phyloP scores from a whole-genome alignment of 2,888 invertebrate species.

The Matsumyia berberina region DNA sequence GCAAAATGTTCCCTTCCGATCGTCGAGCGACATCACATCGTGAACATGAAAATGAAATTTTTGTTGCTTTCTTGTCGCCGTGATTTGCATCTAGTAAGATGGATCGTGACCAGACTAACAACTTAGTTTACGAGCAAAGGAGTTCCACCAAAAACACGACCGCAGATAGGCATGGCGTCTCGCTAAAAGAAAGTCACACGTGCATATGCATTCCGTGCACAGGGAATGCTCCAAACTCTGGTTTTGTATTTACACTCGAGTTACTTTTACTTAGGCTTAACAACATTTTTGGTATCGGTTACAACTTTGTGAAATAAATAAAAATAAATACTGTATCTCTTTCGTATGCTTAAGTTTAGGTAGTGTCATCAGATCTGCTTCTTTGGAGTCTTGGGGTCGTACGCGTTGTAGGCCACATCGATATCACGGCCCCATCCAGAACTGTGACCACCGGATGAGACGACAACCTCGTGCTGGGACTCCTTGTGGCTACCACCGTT shows the following conservation, averaged over 20 bases:
- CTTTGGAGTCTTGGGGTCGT: slow-evolving; percentile 83
- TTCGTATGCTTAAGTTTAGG: neutral
- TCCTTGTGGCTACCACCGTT: slow-evolving; percentile 88
- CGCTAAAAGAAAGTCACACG: slow-evolving; percentile 52
- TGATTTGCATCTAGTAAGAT: slow-evolving; percentile 43
- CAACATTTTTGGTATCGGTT: slow-evolving; percentile 61
- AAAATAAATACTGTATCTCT: slow-evolving; percentile 42
- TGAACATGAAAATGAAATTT: slow-evolving; percentile 32
- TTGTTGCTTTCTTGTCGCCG: slow-evolving; percentile 37
- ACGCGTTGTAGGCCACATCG: slow-evolving; percentile 87
- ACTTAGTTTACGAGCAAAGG: slow-evolving; percentile 26
- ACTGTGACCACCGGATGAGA: slow-evolving; percentile 88
- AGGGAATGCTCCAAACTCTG: slow-evolving; percentile 26
- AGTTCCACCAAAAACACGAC: slow-evolving; percentile 7
- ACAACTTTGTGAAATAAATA: slow-evolving; percentile 45
- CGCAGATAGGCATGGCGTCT: neutral
- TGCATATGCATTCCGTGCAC: slow-evolving; percentile 48
- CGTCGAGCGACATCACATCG: neutral
- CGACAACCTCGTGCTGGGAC: slow-evolving; percentile 89
- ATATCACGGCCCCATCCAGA: slow-evolving; percentile 91
- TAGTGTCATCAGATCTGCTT: slow-evolving; percentile 76
- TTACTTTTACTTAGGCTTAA: slow-evolving; percentile 26
- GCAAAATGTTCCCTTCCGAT: slow-evolving; percentile 17
- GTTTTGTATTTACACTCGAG: slow-evolving; percentile 52
- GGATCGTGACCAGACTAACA: slow-evolving; percentile 54